phyloP scores from a whole-genome alignment of 2,888 invertebrate genomes.

The Eupithecia abbreviata region DNA sequence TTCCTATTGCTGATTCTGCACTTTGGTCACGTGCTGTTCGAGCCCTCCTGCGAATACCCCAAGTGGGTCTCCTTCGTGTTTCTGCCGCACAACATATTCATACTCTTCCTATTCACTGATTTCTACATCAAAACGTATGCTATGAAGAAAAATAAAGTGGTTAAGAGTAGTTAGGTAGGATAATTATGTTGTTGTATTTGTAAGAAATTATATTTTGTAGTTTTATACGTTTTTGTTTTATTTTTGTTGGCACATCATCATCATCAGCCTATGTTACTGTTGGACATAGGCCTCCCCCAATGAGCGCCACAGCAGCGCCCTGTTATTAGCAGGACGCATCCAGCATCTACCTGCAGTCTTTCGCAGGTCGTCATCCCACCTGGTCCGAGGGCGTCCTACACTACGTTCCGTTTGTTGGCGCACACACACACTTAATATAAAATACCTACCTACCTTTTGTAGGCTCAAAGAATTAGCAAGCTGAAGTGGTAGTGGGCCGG shows the following conservation, averaged over 20 bases:
- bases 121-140: slow-evolving; percentile 88
- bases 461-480: no score
- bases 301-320: no score
- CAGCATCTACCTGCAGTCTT: no score
- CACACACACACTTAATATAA: no score
- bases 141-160: slow-evolving; percentile 68
- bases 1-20: slow-evolving; percentile 86
- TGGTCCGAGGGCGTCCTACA: no score
- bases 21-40: slow-evolving; percentile 81
- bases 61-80: slow-evolving; percentile 83
- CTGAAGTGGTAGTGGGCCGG: no score
- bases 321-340: no score
- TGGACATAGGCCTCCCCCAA: no score
- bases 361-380: no score
- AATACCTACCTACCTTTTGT: no score
- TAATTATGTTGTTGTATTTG: slow-evolving; percentile 7
- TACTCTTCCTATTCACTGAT: slow-evolving; percentile 86
- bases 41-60: slow-evolving; percentile 86
- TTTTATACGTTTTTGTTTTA: slow-evolving; percentile 11
- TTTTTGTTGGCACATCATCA: background rate
- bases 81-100: slow-evolving; percentile 87
- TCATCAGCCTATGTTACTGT: background rate
- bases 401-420: no score
- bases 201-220: slow-evolving; percentile 19
- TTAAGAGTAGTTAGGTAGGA: slow-evolving; percentile 50